A percentile compares a stretch with the other conserved stretches of the same genome.
Conservation (phyloP, 53 echinoderm and acorn worm genomes). For the Astropecten irregularis region DNA sequence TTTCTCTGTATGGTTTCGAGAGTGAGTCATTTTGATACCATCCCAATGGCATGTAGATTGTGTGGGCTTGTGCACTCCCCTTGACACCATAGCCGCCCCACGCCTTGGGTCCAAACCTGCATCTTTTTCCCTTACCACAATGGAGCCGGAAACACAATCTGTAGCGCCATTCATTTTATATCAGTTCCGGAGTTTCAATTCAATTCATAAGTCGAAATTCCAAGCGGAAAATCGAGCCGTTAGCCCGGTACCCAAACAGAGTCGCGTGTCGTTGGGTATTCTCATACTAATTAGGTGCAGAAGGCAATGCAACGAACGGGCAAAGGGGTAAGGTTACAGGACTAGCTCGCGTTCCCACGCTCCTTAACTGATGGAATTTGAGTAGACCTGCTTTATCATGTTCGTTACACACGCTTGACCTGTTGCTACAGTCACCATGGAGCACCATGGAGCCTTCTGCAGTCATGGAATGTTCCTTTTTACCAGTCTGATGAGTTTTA, state of each 20-base stretch:
- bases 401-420: slow-evolving; percentile 42
- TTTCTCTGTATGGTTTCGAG: no score
- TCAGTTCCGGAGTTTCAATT: background rate
- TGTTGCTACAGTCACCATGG: no score
- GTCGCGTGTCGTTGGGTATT: slow-evolving; percentile 36
- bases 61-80: no score
- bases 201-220: background rate
- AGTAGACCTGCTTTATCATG: no score
- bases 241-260: slow-evolving; percentile 6
- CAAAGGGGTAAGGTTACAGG: slow-evolving; percentile 9
- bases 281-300: slow-evolving; percentile 49
- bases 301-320: background rate
- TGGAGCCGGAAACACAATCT: slow-evolving; percentile 26
- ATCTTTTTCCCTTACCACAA: background rate
- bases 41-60: no score
- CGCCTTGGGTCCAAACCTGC: background rate
- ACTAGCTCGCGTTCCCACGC: slow-evolving; percentile 48
- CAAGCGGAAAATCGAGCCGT: slow-evolving; percentile 9
- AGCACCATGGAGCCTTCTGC: no score
- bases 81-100: background rate
- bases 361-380: slow-evolving; percentile 37
- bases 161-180: no score
- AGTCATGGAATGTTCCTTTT: no score
- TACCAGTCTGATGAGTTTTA: no score
- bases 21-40: no score